Conservation (phyloP, 2,113 vertebrate genomes). For the Antechinus flavipes region DNA sequence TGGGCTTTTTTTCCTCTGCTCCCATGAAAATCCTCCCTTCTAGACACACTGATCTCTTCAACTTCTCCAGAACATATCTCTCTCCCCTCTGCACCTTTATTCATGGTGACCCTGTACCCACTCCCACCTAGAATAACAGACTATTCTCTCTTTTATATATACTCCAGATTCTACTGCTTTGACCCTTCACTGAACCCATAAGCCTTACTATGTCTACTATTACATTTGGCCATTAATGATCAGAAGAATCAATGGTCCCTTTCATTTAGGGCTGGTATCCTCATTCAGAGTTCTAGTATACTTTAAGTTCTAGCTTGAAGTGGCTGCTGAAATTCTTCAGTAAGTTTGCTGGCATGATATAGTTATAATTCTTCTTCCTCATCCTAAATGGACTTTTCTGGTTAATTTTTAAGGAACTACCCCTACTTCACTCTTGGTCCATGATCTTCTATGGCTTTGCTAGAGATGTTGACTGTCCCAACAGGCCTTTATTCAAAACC, state of each 20-base stretch:
- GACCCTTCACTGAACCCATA: no score
- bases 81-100: background rate
- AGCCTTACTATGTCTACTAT: background rate
- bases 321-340: background rate
- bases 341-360: background rate
- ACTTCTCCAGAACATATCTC: rapidly evolving
- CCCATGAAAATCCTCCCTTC: background rate
- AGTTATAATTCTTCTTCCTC: background rate
- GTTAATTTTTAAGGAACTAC: background rate
- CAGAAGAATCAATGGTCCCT: background rate
- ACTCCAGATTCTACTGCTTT: no score
- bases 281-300: background rate
- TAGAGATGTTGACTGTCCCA: background rate
- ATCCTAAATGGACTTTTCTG: background rate
- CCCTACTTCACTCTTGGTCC: background rate
- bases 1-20: background rate
- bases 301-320: background rate
- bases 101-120: background rate
- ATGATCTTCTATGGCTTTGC: background rate
- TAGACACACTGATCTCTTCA: rapidly evolving
- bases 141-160: background rate
- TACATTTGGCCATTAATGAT: background rate
- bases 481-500: background rate
- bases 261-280: background rate
- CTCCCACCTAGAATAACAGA: background rate